Evolutionary conservation across 2,888 invertebrate genomes (phyloP).

Genomic region (Cyclophora punctaria): DNA sequence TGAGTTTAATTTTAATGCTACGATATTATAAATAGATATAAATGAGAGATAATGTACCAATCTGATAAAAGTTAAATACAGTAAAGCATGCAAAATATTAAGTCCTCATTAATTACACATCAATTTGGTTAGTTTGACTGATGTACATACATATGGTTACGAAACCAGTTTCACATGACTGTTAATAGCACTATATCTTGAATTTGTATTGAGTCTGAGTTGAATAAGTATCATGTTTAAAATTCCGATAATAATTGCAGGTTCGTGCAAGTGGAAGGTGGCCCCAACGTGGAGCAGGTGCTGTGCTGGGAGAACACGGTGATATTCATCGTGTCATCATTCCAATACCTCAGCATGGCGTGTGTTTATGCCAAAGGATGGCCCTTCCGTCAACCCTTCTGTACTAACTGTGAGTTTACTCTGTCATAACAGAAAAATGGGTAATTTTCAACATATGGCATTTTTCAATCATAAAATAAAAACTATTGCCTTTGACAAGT

Average conservation of each 20-base stretch:
- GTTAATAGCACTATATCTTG: too few species aligned
- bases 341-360: slow-evolving; percentile 86
- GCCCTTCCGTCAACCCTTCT: slow-evolving; percentile 82
- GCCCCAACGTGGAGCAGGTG: slow-evolving; percentile 70
- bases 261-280: slow-evolving; percentile 59
- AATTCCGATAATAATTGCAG: slow-evolving; percentile 26
- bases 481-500: too few species aligned
- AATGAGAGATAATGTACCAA: too few species aligned
- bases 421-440: too few species aligned
- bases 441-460: background rate
- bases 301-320: slow-evolving; percentile 87
- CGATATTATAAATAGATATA: slow-evolving; percentile 1
- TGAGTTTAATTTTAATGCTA: slow-evolving; percentile 37
- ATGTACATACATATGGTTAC: too few species aligned
- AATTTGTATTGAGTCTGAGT: too few species aligned
- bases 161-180: too few species aligned
- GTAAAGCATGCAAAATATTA: too few species aligned
- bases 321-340: slow-evolving; percentile 83
- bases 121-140: too few species aligned
- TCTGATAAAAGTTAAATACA: too few species aligned
- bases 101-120: too few species aligned
- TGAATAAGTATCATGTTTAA: too few species aligned
- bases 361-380: slow-evolving; percentile 86
- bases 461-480: background rate
- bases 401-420: slow-evolving; percentile 74